Evolutionary conservation across 2,797 vertebrate species (phyloP), one percentile per base, ranked within the genome.

Genomic region (Lemur catta): DNA sequence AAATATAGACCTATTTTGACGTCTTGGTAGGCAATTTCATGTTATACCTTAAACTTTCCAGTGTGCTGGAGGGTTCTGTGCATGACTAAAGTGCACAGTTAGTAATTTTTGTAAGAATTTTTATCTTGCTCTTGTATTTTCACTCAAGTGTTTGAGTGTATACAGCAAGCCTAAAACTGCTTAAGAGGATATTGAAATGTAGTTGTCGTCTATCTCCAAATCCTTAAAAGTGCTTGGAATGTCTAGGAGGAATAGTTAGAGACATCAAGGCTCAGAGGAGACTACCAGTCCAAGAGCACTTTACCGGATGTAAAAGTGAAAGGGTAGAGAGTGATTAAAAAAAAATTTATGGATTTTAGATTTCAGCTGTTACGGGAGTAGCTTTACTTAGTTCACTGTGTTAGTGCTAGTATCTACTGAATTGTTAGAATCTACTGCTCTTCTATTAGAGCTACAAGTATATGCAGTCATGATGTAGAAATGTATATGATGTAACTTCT

Each of bases 51-150:
- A 82, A 86, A 84, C 11, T 38, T 84, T 46, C 2, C n/a, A 43
- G 11, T 78, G 71, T 89, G n/a, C 85, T 5, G 2, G 48, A 88
- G 35, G 30, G 24, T 14, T 61, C 26, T 61, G 9, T 38, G 18
- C 79, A 9, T 88, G 46, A 76, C 18, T 52, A 35, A 90, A 91
- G 46, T 84, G 18, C 6, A 2, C 67, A 72, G 48, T 96, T 85
- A 82, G 33, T 59, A 72, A 50, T 50, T 94, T 94, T 91, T 76
- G 7, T 75, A 81, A 81, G 33, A 93, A 89, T 22, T 82, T 95
- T 78, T 59, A 46, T 59, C 7, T 94, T 86, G 7, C 9, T 59
- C 67, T 86, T 92, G 6, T 28, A 72, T 82, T 84, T 90, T 85
- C 41, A 85, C 74, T 87, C 46, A 84, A 13, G 24, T 80, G 38